Evolutionary conservation across 2,888 invertebrate species (phyloP), one percentile per base, ranked within the genome.

Genomic region (Patella ulyssiponensis): DNA sequence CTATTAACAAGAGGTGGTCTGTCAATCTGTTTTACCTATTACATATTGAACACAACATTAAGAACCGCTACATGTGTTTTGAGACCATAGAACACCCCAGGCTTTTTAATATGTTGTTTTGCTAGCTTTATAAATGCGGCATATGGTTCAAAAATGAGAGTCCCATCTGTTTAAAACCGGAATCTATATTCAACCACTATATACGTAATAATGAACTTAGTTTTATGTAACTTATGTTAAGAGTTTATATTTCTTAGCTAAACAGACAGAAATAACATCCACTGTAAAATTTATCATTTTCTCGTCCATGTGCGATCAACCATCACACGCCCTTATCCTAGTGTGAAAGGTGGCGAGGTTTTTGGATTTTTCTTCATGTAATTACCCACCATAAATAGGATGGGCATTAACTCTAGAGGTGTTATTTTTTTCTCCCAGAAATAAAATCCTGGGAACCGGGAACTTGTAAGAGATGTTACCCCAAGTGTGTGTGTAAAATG

Each of bases 281-380:
- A 23, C 64, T 64, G 64, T 64, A 23, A 64, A 64, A 64, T 64
- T 64, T 64, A 64, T 64, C 64, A 64, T 64, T 64, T 64, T 64
- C 64, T 64, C 64, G 64, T 64, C 23, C 44, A 9, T 44, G 44
- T 44, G 44, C 44, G 44, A 44, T 44, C 44, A 44, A 44, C 44
- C 44, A 44, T 44, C 44, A 9, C 44, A 44, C 44, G 44, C 44
- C 44, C 44, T 44, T 44, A 44, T 44, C 44, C 44, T 44, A 44
- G 44, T 44, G 44, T 44, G 44, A 44, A 44, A 44, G 44, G 44
- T 44, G 44, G 44, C 44, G 44, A 44, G 44, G 44, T 44, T 44
- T 44, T 44, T 44, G 44, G 44, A 44, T 44, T 44, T 33, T 44
- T 44, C 44, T 44, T 44, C 9, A 7, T 44, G 44, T 44, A 44